A percentile compares a stretch with the other conserved stretches of the same genome.
phyloP scores from a whole-genome alignment of 2,797 vertebrate genomes.

The Danio jaintianensis region DNA sequence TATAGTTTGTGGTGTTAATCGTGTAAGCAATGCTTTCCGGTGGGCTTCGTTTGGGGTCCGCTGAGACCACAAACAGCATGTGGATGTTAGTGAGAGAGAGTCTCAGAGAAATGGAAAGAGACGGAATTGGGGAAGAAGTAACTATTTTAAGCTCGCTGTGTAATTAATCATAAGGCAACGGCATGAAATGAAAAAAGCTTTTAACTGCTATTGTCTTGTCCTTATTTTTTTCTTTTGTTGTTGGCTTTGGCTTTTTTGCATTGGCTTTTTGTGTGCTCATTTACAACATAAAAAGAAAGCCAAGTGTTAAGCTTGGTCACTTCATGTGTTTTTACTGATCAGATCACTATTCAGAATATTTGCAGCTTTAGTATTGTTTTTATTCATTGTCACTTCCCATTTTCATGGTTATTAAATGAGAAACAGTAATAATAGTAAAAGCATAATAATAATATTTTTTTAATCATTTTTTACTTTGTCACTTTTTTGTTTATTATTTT shows the following conservation, averaged over 20 bases:
- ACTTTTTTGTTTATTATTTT: no score
- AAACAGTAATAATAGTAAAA: no score
- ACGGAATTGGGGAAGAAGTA: constrained; percentile 61
- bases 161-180: constrained; percentile 79
- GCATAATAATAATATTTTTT: no score
- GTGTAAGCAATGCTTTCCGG: background rate
- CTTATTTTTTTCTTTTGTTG: constrained; percentile 58
- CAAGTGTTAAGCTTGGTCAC: background rate
- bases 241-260: background rate
- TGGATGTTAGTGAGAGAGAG: constrained; percentile 28
- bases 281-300: background rate
- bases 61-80: constrained; percentile 5
- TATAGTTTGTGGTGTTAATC: constrained; percentile 1
- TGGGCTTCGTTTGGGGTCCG: background rate
- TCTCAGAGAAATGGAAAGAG: constrained; percentile 42
- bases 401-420: no score
- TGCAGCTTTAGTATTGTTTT: no score
- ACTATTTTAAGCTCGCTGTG: constrained; percentile 76
- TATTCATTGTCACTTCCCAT: no score
- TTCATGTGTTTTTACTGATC: background rate
- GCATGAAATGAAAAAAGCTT: constrained; percentile 64
- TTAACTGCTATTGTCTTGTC: constrained; percentile 63
- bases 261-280: constrained; percentile 11
- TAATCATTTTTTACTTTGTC: no score
- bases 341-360: background rate